Percentiles rank a stretch among this genome's conserved stretches.
These are phyloP conservation scores for Acleris holmiana DNA, from an alignment of 2,888 invertebrate species.

Conservation along the genomic window DNA sequence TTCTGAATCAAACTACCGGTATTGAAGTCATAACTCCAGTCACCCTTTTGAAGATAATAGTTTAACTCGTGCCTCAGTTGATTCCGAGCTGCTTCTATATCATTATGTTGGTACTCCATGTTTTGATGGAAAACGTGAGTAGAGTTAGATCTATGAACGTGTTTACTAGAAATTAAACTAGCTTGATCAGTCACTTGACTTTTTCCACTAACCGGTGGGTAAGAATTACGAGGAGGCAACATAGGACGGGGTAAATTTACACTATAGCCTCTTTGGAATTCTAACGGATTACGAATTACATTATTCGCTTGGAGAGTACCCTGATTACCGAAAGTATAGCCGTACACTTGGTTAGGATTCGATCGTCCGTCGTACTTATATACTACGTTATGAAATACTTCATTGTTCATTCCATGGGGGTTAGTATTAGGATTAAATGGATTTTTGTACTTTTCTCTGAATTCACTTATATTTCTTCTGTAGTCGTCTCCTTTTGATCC, in stretches of 20 bases:
- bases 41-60: conserved; percentile 79
- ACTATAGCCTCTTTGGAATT: conserved; percentile 83
- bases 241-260: conserved; percentile 84
- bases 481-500: conserved; percentile 80
- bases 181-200: conserved; percentile 80
- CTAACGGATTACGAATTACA: conserved; percentile 82
- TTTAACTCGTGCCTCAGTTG: conserved; percentile 78
- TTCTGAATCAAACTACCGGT: conserved; percentile 80
- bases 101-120: conserved; percentile 68
- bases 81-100: conserved; percentile 76
- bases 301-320: conserved; percentile 80
- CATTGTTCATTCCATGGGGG: conserved; percentile 68
- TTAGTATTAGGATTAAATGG: conserved; percentile 72
- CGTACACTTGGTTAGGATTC: conserved; percentile 79
- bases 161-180: conserved; percentile 79
- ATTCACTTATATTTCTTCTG: conserved; percentile 85
- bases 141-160: conserved; percentile 86
- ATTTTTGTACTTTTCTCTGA: conserved; percentile 86
- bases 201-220: conserved; percentile 85
- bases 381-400: conserved; percentile 76
- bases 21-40: conserved; percentile 80
- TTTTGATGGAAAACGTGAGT: conserved; percentile 84
- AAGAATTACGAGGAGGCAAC: conserved; percentile 86
- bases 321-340: conserved; percentile 83
- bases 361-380: conserved; percentile 75